A percentile compares a stretch with the other conserved stretches of the same genome.
Evolutionary conservation across 1,140 invertebrate species (phyloP).

Genomic region (Musca domestica): DNA sequence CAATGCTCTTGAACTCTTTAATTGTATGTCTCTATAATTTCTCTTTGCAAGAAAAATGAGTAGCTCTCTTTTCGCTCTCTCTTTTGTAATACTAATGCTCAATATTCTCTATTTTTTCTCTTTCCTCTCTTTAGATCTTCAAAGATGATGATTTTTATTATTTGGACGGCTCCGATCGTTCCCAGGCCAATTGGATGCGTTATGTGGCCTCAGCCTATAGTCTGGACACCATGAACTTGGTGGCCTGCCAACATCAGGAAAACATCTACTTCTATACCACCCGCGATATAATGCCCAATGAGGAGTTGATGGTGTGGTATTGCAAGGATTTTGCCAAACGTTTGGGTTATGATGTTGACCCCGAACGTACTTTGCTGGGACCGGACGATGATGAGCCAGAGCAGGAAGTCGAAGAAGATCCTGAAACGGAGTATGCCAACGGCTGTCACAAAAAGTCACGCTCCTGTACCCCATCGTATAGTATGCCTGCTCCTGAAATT

Average conservation of each 20-base stretch:
- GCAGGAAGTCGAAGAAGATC: slow-evolving; percentile 34
- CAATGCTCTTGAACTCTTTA: background rate
- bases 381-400: slow-evolving; percentile 58
- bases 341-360: slow-evolving; percentile 88
- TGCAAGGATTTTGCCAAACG: slow-evolving; percentile 95
- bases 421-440: slow-evolving; percentile 6
- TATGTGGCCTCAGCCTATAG: slow-evolving; percentile 94
- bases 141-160: slow-evolving; percentile 92
- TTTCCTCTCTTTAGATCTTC: slow-evolving; percentile 74
- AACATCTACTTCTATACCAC: slow-evolving; percentile 96
- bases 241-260: slow-evolving; percentile 93
- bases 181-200: slow-evolving; percentile 97
- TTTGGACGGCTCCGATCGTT: slow-evolving; percentile 92
- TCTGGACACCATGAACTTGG: slow-evolving; percentile 90
- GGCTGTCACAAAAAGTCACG: slow-evolving; percentile 19
- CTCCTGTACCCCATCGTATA: slow-evolving; percentile 20
- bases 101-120: slow-evolving; percentile 24
- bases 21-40: too few relatives aligned
- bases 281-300: slow-evolving; percentile 87
- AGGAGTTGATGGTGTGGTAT: slow-evolving; percentile 97
- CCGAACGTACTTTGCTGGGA: slow-evolving; percentile 84
- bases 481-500: slow-evolving; percentile 59
- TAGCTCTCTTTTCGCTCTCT: too few relatives aligned
- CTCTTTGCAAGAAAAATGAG: too few relatives aligned
- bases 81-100: too few relatives aligned